phyloP scores from a whole-genome alignment of 2,113 vertebrate species.

The Periophthalmus modestus region DNA sequence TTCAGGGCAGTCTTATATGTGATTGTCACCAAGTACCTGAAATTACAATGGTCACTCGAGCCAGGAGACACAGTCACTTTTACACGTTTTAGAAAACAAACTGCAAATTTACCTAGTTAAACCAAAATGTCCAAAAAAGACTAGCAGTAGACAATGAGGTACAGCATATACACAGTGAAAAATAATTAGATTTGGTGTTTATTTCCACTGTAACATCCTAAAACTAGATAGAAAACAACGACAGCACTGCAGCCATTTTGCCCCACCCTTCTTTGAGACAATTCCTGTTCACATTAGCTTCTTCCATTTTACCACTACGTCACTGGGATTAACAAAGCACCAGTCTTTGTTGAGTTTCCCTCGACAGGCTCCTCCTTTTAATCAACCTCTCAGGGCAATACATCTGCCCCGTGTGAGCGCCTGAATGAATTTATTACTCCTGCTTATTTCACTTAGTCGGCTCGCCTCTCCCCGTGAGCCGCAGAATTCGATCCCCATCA shows the following conservation, averaged over 20 bases:
- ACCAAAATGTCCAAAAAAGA: too few species aligned
- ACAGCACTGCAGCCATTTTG: neutral
- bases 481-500: slow-evolving; percentile 33
- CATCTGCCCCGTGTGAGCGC: slow-evolving; percentile 44
- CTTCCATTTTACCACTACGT: slow-evolving; percentile 20
- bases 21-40: too few species aligned
- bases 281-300: slow-evolving; percentile 21
- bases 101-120: too few species aligned
- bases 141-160: too few species aligned
- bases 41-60: too few species aligned
- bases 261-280: slow-evolving; percentile 10
- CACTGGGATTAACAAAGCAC: slow-evolving; percentile 43
- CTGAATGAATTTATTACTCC: slow-evolving; percentile 49
- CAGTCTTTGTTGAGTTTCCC: slow-evolving; percentile 34
- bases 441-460: slow-evolving; percentile 27
- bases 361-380: slow-evolving; percentile 45
- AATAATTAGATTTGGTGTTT: too few species aligned
- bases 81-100: too few species aligned
- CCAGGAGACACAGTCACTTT: too few species aligned
- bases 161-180: too few species aligned
- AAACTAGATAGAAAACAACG: neutral
- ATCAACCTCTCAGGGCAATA: slow-evolving; percentile 52
- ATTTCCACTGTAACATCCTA: neutral
- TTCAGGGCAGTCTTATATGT: too few species aligned
- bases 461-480: slow-evolving; percentile 12